phyloP scores from a whole-genome alignment of 2,888 invertebrate species.

The Cheilosia scutellata region DNA sequence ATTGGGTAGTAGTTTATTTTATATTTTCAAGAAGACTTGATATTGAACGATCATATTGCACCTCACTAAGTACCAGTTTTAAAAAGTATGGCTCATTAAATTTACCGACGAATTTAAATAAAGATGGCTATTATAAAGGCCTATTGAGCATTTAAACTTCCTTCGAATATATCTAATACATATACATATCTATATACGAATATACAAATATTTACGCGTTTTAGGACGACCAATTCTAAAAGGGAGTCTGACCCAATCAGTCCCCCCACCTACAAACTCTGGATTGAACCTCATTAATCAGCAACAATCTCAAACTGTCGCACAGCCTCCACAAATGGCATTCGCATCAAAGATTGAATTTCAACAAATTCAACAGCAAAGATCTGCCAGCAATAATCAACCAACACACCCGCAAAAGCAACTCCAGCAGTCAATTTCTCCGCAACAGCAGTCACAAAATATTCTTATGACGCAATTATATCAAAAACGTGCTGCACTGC shows the following conservation, averaged over 20 bases:
- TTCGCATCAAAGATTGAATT: constrained; percentile 79
- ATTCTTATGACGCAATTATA: constrained; percentile 79
- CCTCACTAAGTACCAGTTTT: too few relatives aligned
- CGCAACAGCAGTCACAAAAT: constrained; percentile 78
- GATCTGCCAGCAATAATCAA: constrained; percentile 54
- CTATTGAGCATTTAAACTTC: too few relatives aligned
- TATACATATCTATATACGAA: too few relatives aligned
- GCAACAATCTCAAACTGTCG: constrained; percentile 68
- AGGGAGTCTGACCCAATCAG: constrained; percentile 78
- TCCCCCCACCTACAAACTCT: constrained; percentile 30
- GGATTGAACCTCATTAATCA: constrained; percentile 61
- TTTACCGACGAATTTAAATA: too few relatives aligned
- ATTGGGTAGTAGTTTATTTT: too few relatives aligned
- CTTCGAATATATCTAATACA: too few relatives aligned
- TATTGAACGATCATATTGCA: too few relatives aligned
- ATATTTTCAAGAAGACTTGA: too few relatives aligned
- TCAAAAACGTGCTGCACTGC: constrained; percentile 77
- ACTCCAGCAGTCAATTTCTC: constrained; percentile 72
- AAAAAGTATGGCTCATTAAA: too few relatives aligned
- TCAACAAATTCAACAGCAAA: constrained; percentile 81
- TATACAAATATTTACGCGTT: background rate
- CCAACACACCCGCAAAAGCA: constrained; percentile 76
- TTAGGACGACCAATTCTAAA: constrained; percentile 83
- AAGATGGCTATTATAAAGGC: too few relatives aligned
- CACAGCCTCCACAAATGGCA: constrained; percentile 77